Evolutionary conservation across 2,888 invertebrate genomes (phyloP), one percentile per base, ranked within the genome.

Genomic region (Pristionchus mayeri): DNA sequence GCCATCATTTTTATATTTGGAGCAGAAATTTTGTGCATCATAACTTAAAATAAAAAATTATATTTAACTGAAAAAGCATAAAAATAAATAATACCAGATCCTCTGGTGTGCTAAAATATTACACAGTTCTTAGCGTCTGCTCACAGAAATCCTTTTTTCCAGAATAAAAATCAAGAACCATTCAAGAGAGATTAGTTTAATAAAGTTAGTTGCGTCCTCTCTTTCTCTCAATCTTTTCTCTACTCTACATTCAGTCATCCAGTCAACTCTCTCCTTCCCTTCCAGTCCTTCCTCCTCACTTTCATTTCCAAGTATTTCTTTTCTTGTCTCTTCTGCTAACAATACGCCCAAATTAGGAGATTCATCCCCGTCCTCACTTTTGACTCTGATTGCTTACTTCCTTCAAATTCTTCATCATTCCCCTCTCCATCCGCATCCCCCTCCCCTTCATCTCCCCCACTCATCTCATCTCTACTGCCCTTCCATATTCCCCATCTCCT

Each of bases 401-500:
- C 44, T 9, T 13, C 44, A n/a, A n/a, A 3, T n/a, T 75, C 21
- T 75, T 11, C 24, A 75, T 75, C 24, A 37, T 3, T 75, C n/a
- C 40, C 7, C 0, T 75, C 75, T 40, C 13, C 24, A 4, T 1
- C n/a, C 54, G 7, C n/a, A 21, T n/a, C 3, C n/a, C 54, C n/a
- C n/a, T 7, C n/a, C 44, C 18, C 11, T n/a, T 76, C 44, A 18
- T n/a, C 44, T 40, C 44, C 44, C 48, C 44, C 13, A 37, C 34
- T 60, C 24, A 27, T 67, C 67, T 67, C 34, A 67, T 37, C 37
- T 34, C 67, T 27, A 34, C 34, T 67, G 24, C 54, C n/a, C 21
- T 54, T 54, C 54, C 18, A 54, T 54, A 54, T n/a, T 54, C 76
- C 76, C 76, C 71, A 30, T 40, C 60, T 60, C 85, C 85, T 44